phyloP scores from a whole-genome alignment of 1,140 invertebrate genomes.

The Atopsyche davidsoni region DNA sequence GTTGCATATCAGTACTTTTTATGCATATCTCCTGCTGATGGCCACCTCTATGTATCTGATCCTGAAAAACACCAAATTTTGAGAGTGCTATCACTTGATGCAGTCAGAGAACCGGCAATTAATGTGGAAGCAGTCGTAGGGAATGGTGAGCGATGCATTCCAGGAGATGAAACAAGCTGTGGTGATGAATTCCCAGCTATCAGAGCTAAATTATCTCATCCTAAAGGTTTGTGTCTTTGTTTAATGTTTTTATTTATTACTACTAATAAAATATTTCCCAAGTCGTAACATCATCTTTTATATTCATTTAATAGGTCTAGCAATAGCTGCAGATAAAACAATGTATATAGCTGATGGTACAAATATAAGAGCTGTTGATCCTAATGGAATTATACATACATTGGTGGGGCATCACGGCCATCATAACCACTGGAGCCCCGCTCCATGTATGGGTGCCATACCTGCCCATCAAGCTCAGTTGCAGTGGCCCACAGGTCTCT shows the following conservation, averaged over 20 bases:
- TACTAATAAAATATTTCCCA: slow-evolving; percentile 5
- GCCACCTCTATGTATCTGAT: slow-evolving; percentile 93
- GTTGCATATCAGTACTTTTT: slow-evolving; percentile 94
- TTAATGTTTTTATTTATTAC: no score
- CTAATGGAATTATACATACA: slow-evolving; percentile 88
- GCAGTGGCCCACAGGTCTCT: slow-evolving; percentile 92
- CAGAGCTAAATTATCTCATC: slow-evolving; percentile 87
- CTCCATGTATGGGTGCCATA: slow-evolving; percentile 76
- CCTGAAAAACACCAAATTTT: slow-evolving; percentile 86
- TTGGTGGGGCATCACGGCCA: slow-evolving; percentile 88
- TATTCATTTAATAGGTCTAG: slow-evolving; percentile 56
- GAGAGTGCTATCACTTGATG: slow-evolving; percentile 65
- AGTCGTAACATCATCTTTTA: neutral
- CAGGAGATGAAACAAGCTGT: slow-evolving; percentile 82
- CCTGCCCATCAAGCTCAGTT: slow-evolving; percentile 77
- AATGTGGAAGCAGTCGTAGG: slow-evolving; percentile 90
- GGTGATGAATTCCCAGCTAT: slow-evolving; percentile 89
- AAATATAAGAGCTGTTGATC: slow-evolving; percentile 86
- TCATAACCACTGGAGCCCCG: slow-evolving; percentile 85
- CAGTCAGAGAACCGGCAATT: slow-evolving; percentile 72
- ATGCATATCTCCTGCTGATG: slow-evolving; percentile 90
- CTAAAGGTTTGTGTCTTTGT: no score
- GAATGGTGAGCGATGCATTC: slow-evolving; percentile 92
- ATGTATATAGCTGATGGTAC: slow-evolving; percentile 94
- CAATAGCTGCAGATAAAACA: slow-evolving; percentile 82